phyloP scores from a whole-genome alignment of 2,797 vertebrate species.

The Schizopygopsis malacanthus region DNA sequence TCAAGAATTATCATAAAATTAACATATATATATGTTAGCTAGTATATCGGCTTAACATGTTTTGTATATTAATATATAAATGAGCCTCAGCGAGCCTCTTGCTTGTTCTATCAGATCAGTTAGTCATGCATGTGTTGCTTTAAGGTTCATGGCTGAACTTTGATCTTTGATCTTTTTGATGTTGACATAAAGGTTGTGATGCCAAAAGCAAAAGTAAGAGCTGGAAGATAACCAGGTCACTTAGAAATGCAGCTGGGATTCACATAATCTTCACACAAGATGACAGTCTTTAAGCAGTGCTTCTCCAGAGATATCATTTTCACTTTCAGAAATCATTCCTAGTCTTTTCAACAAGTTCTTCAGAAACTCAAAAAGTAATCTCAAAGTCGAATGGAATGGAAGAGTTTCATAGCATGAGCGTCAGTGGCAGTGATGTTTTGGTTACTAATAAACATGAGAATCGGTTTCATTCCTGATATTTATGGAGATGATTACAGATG shows the following conservation, averaged over 20 bases:
- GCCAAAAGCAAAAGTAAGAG: neutral
- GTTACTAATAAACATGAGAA: conserved; percentile 25
- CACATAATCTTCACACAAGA: conserved; percentile 23
- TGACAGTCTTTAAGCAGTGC: neutral
- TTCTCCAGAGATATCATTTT: conserved; percentile 8
- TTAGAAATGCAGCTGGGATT: conserved; percentile 4
- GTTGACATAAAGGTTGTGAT: neutral
- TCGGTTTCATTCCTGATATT: conserved; percentile 5
- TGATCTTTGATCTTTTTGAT: conserved; percentile 11
- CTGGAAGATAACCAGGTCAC: neutral
- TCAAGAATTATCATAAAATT: neutral
- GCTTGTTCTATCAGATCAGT: neutral
- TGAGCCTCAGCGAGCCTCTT: no score
- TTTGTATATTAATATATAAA: no score
- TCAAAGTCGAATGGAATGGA: neutral
- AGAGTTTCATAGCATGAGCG: neutral
- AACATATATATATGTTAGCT: no score
- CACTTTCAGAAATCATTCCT: conserved; percentile 1
- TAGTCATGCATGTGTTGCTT: neutral
- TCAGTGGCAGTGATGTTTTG: neutral
- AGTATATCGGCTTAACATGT: no score
- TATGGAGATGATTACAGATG: conserved; percentile 2
- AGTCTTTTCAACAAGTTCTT: conserved; percentile 23
- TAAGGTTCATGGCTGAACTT: neutral
- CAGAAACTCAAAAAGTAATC: conserved; percentile 19